Evolutionary conservation across 2,797 vertebrate genomes (phyloP), one percentile per base, ranked within the genome.

Genomic region (Avahi laniger): DNA sequence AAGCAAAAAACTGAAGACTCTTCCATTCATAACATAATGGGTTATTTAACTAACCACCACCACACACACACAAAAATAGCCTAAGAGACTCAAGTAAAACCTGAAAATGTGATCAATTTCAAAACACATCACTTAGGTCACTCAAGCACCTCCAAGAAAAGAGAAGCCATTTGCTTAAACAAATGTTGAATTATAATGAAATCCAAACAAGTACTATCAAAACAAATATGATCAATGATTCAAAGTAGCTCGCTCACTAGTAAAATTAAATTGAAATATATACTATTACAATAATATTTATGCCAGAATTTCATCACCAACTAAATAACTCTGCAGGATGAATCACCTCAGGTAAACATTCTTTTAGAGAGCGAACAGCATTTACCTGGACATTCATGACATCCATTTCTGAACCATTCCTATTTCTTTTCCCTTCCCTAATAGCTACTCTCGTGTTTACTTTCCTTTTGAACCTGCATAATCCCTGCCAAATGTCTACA

Each of bases 401-500:
- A 90, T 82, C 76, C 82, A 82, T 69, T 93, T 89, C 63, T 92
- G 50, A 97, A 86, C n/a, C 38, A 69, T 14, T 94, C 63, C 57
- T 26, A 57, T 30, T 89, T 75, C 54, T 81, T 59, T 72, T 52
- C 24, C 41, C 26, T 83, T 83, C 28, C 87, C 28, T 90, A 93
- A 63, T 33, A 89, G 35, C 48, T 85, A 85, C 59, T 52, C 54
- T 82, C 6, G 6, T 41, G 54, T 75, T 91, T 95, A 67, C 20
- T 79, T 89, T 93, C 65, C 52, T 90, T 96, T n/a, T 54, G 57
- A 90, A 90, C 89, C 38, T 92, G 61, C 63, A 93, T 57, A 85
- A 78, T 65, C 28, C 30, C 75, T 96, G 70, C 35, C 85, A 88
- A 88, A 57, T 80, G 6, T 80, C 43, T 96, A 73, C 24, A 84